Evolutionary conservation across 2,797 vertebrate species (phyloP).

Genomic region (Anguilla marmorata): DNA sequence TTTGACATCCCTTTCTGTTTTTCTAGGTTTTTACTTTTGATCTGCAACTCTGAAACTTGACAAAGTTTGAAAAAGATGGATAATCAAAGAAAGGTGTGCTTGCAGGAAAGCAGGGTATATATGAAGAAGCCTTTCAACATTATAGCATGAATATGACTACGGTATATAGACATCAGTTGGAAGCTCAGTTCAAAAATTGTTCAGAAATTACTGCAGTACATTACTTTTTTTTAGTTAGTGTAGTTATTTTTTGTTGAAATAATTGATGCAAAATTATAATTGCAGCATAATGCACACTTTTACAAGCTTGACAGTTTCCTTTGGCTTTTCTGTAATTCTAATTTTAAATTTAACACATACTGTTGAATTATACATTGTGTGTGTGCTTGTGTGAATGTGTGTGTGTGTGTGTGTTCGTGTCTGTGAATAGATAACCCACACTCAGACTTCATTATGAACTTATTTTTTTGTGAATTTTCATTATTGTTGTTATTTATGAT

Average conservation of each 20-base stretch:
- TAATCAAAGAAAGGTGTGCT: background rate
- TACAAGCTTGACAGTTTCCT: no score
- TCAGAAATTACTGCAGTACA: background rate
- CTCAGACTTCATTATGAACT: no score
- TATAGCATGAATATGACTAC: background rate
- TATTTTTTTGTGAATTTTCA: no score
- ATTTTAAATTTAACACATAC: no score
- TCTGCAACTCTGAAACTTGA: background rate
- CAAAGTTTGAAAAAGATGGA: background rate
- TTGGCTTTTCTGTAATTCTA: no score
- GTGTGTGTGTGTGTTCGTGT: no score
- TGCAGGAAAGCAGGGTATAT: background rate
- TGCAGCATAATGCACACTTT: no score
- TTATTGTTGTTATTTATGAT: no score
- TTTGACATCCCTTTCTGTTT: background rate
- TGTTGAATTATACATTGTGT: no score
- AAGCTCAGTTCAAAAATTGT: background rate
- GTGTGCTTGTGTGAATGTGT: no score
- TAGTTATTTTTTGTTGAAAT: background rate
- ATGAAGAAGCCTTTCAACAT: background rate
- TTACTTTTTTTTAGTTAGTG: background rate
- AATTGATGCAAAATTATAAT: no score
- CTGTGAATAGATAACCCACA: no score
- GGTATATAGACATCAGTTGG: background rate
- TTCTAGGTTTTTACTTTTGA: background rate